Percentiles rank a stretch among this genome's conserved stretches.
phyloP scores from a whole-genome alignment of 2,113 vertebrate species.

The Excalfactoria chinensis region DNA sequence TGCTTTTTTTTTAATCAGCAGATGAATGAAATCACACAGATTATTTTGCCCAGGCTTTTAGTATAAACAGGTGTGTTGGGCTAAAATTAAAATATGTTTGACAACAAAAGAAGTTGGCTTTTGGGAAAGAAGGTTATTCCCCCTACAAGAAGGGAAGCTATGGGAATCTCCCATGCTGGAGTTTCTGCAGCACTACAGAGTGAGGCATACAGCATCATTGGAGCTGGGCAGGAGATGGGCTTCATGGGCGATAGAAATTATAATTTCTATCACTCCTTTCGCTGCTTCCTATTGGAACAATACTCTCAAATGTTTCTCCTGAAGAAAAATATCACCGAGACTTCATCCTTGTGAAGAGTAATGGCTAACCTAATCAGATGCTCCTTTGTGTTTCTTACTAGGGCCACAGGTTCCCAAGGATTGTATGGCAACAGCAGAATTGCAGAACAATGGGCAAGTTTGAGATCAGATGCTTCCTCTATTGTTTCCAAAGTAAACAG shows the following conservation, averaged over 20 bases:
- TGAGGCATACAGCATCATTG: not conserved
- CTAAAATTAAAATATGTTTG: not conserved
- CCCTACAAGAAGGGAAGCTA: not conserved
- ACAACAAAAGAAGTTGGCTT: not conserved
- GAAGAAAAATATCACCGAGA: not conserved
- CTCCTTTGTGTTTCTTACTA: conserved; percentile 7
- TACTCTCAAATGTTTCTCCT: not conserved
- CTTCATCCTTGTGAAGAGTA: not conserved
- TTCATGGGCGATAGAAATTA: not conserved
- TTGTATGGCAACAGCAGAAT: conserved; percentile 15
- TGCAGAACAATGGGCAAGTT: conserved; percentile 41
- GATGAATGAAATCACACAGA: not conserved
- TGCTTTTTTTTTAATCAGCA: not conserved
- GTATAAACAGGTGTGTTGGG: not conserved
- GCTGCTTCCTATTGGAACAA: not conserved
- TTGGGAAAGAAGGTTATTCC: not conserved
- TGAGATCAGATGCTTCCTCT: conserved; percentile 63
- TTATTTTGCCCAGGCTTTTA: not conserved
- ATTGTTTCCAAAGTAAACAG: conserved; percentile 69
- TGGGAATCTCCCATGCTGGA: not conserved
- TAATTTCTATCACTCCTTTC: not conserved
- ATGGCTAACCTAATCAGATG: not conserved
- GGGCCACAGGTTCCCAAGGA: not conserved
- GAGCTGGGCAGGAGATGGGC: not conserved
- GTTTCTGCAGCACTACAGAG: not conserved